Evolutionary conservation across 2,797 vertebrate genomes (phyloP), one percentile per base, ranked within the genome.

Genomic region (Mallotus villosus): DNA sequence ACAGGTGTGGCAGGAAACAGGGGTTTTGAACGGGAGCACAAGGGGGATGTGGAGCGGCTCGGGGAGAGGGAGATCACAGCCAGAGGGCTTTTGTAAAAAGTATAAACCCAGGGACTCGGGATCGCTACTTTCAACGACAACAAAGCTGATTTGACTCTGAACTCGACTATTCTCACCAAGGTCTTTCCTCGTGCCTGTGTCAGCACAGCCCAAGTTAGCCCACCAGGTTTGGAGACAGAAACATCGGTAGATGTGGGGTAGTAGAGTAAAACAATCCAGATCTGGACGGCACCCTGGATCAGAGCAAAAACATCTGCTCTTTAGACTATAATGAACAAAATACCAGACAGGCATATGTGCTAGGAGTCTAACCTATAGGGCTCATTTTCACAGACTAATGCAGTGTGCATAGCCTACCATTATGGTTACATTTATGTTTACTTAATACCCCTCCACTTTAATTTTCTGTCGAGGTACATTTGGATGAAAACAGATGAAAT

Each of bases 1-100:
- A 67, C 82, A 90, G 87, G 89, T 87, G 85, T 87, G 89, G 80
- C 79, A 85, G 82, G 74, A 87, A 88, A 83, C 66, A 74, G 83
- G 80, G 80, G 84, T 80, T 85, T 62, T 71, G 76, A 84, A 82
- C 16, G 58, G 65, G 70, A 82, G 83, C 79, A 73, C 67, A 69
- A 74, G 34, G 21, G 76, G 64, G 51, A n/a, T n/a, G 51, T n/a
- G 51, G 51, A 55, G 51, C 9, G 51, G 19, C 19, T 57, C 68
- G 7, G 25, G 57, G 65, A 60, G 41, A 34, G 68, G 63, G 12
- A 74, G 74, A 64, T 68, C 76, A 78, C 16, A 60, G 37, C 24
- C 32, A 57, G 19, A 21, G 32, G 29, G 58, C 1, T 60, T 70
- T 49, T 16, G 68, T 34, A 59, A 34, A 34, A 22, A 37, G 55